phyloP scores from a whole-genome alignment of 1,140 invertebrate genomes.

The Drosophila ambigua region DNA sequence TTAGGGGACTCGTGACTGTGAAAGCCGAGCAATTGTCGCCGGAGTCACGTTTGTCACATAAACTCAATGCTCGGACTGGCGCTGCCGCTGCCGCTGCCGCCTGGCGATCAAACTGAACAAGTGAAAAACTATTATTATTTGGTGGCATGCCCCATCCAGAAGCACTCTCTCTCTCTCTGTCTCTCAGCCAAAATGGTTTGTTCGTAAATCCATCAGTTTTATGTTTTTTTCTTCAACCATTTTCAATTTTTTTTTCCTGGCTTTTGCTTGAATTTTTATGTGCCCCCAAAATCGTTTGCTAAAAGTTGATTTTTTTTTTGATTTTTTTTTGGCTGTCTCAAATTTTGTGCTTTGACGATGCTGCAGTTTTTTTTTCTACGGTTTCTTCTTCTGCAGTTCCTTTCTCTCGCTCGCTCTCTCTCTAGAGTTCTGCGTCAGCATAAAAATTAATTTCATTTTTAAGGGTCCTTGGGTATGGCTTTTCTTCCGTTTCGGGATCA shows the following conservation, averaged over 20 bases:
- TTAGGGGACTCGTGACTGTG: background rate
- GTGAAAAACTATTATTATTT: conserved; percentile 82
- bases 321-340: background rate
- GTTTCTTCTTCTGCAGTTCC: background rate
- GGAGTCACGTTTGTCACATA: conserved; percentile 80
- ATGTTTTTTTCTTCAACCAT: conserved; percentile 45
- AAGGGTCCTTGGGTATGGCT: background rate
- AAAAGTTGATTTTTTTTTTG: conserved; percentile 6
- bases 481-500: conserved; percentile 1
- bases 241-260: conserved; percentile 30
- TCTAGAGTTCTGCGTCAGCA: conserved; percentile 44
- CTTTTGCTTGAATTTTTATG: conserved; percentile 1
- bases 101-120: conserved; percentile 76
- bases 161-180: conserved; percentile 17
- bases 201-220: conserved; percentile 80
- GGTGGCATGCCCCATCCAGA: conserved; percentile 59
- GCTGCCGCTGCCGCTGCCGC: conserved; percentile 51
- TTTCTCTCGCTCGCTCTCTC: background rate
- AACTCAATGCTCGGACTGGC: conserved; percentile 47
- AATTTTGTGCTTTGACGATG: conserved; percentile 44
- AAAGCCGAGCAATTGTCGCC: conserved; percentile 78
- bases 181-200: conserved; percentile 55
- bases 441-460: conserved; percentile 55
- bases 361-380: conserved; percentile 45
- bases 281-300: no score